phyloP scores from a whole-genome alignment of 2,113 vertebrate species.

The Egretta garzetta region DNA sequence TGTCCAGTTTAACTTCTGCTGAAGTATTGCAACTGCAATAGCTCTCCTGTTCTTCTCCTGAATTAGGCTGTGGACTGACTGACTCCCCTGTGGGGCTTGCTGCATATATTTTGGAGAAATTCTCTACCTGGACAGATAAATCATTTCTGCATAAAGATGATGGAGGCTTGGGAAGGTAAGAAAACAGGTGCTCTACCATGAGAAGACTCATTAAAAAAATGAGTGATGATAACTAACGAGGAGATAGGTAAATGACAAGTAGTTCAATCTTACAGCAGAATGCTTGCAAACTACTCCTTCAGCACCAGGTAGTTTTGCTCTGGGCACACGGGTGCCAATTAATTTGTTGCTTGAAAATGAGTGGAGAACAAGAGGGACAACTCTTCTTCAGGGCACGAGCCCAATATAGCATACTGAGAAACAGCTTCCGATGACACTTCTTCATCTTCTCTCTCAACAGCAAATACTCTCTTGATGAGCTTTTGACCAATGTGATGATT shows the following conservation, averaged over 20 bases:
- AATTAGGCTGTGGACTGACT: conserved; percentile 84
- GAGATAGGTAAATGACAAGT: not conserved
- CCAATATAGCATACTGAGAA: not conserved
- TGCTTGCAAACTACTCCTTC: not conserved
- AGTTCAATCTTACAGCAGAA: not conserved
- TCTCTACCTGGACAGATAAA: conserved; percentile 84
- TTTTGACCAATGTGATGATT: conserved; percentile 89
- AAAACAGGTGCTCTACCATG: not conserved
- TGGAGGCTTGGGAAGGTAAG: conserved; percentile 86
- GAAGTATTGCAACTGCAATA: not conserved
- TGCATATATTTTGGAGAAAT: conserved; percentile 89
- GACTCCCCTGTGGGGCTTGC: conserved; percentile 87
- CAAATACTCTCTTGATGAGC: conserved; percentile 86
- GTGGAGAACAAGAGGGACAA: not conserved
- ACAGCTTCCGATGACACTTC: not conserved
- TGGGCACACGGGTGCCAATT: not conserved
- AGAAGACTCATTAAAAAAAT: not conserved
- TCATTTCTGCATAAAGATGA: conserved; percentile 75
- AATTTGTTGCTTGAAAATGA: not conserved
- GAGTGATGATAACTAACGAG: not conserved
- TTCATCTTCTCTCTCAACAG: conserved; percentile 56
- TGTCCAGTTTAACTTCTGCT: not conserved
- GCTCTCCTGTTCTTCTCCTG: not conserved
- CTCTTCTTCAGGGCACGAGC: not conserved
- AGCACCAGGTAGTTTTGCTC: not conserved